These are phyloP conservation scores for Hydrochoerus hydrochaeris DNA, from an alignment of 2,113 vertebrate genomes.

Conservation along the genomic window DNA sequence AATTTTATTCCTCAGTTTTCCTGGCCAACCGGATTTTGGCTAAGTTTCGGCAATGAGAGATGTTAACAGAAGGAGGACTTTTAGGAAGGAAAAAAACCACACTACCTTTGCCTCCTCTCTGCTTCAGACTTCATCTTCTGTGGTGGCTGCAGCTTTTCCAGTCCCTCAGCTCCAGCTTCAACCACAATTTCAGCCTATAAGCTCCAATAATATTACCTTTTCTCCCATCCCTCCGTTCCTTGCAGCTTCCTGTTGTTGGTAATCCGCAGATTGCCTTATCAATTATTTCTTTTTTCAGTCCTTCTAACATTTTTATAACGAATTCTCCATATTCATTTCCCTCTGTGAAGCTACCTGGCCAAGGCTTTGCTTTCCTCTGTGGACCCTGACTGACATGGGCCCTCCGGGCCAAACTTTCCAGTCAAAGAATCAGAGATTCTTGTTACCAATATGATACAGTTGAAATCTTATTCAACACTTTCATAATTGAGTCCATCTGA, in stretches of 20 bases:
- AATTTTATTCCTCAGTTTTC: background rate
- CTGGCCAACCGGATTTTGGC: background rate
- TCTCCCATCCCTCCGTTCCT: background rate
- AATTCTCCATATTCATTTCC: background rate
- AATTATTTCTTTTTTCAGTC: background rate
- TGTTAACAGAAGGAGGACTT: background rate
- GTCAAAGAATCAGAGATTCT: background rate
- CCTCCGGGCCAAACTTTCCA: background rate
- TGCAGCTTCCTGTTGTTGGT: background rate
- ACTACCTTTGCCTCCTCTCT: background rate
- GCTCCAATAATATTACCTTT: background rate
- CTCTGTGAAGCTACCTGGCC: background rate
- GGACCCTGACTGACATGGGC: background rate
- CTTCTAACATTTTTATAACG: background rate
- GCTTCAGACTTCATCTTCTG: background rate
- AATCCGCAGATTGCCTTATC: background rate
- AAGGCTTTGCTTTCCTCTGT: background rate
- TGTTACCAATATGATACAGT: background rate
- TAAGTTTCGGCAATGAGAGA: background rate
- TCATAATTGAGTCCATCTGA: background rate
- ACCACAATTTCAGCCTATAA: background rate
- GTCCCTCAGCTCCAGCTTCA: background rate
- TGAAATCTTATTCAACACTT: background rate
- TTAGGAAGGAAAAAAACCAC: background rate
- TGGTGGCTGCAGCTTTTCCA: background rate